phyloP scores from a whole-genome alignment of 2,113 vertebrate genomes.

The Hemiscyllium ocellatum region DNA sequence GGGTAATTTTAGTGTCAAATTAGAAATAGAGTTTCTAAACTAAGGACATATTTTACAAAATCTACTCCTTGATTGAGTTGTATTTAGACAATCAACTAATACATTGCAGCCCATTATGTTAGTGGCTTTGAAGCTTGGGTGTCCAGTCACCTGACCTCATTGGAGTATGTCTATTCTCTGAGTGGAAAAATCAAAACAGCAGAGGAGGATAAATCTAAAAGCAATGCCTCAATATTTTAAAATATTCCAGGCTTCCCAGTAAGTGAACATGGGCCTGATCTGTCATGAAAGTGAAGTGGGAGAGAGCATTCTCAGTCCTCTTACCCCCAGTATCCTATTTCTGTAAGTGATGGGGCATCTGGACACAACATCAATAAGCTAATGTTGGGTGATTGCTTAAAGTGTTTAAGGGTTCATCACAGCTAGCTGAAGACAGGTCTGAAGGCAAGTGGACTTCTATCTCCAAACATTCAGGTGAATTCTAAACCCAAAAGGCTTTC shows the following conservation, averaged over 20 bases:
- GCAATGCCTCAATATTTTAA: not conserved
- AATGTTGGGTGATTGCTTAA: not conserved
- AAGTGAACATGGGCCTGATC: not conserved
- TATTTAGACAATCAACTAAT: not conserved
- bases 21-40: not conserved
- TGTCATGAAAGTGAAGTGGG: not conserved
- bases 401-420: not conserved
- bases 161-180: not conserved
- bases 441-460: not conserved
- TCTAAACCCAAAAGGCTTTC: not conserved
- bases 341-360: not conserved
- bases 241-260: not conserved
- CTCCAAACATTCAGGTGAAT: not conserved
- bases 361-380: not conserved
- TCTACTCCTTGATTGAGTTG: not conserved
- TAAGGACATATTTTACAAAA: constrained; percentile 1
- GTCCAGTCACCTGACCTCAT: not conserved
- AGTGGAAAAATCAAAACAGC: not conserved
- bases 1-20: not conserved
- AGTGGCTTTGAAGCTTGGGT: not conserved
- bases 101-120: not conserved
- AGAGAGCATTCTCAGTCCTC: not conserved
- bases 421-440: not conserved
- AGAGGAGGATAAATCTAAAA: not conserved
- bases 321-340: not conserved